Evolutionary conservation across 2,797 vertebrate species (phyloP).

Genomic region (Harpagifer antarcticus): DNA sequence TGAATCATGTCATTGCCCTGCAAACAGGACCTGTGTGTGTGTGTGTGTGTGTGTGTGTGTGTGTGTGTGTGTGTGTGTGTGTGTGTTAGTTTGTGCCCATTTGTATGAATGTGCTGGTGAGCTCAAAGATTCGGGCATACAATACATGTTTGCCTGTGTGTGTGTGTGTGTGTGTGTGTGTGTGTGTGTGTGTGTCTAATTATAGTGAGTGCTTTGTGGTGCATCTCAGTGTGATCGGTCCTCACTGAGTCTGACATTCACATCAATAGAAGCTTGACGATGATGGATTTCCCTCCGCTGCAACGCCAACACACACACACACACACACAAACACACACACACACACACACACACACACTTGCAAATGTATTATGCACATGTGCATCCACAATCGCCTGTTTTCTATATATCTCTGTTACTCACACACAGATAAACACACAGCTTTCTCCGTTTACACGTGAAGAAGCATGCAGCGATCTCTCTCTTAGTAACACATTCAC

Average conservation of each 20-base stretch:
- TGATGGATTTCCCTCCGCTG: conserved; percentile 80
- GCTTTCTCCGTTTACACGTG: not conserved
- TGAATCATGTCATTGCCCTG: conserved; percentile 48
- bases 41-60: conserved; percentile 15
- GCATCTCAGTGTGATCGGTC: conserved; percentile 73
- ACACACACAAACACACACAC: conserved; percentile 25
- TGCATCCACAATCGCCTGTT: conserved; percentile 19
- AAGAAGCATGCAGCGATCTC: not conserved
- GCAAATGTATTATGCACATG: conserved; percentile 32
- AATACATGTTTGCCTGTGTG: not conserved
- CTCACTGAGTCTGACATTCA: conserved; percentile 78
- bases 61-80: not conserved
- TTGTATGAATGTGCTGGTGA: not conserved
- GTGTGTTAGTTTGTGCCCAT: not conserved
- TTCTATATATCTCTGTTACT: not conserved
- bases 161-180: conserved; percentile 25
- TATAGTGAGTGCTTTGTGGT: conserved; percentile 83
- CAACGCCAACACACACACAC: conserved; percentile 43
- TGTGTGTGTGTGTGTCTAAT: conserved; percentile 76
- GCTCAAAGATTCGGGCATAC: conserved; percentile 3
- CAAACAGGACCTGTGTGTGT: conserved; percentile 5
- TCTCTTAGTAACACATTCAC: not conserved
- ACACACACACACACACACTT: conserved; percentile 24
- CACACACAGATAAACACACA: conserved; percentile 3
- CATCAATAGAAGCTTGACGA: conserved; percentile 85